Evolutionary conservation across 2,888 invertebrate species (phyloP).

Genomic region (Eupithecia centaureata): DNA sequence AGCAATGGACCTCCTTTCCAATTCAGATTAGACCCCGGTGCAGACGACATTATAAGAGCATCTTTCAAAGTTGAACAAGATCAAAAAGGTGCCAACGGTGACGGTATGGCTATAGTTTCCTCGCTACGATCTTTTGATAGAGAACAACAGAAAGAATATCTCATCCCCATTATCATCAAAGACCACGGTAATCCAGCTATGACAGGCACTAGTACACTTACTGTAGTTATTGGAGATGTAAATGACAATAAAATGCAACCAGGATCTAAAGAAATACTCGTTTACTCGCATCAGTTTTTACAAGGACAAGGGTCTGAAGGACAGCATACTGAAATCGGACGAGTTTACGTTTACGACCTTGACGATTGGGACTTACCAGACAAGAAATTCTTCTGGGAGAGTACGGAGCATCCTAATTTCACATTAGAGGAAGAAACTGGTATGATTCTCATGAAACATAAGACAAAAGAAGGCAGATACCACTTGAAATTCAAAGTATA

Average conservation of each 20-base stretch:
- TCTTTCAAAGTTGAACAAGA: slow-evolving; percentile 98
- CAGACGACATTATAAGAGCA: slow-evolving; percentile 95
- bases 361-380: slow-evolving; percentile 99
- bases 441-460: slow-evolving; percentile 97
- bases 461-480: slow-evolving; percentile 94
- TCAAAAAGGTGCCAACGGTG: slow-evolving; percentile 98
- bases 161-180: slow-evolving; percentile 98
- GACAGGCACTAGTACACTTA: slow-evolving; percentile 97
- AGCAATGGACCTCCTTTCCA: slow-evolving; percentile 99
- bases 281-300: slow-evolving; percentile 97
- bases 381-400: slow-evolving; percentile 98
- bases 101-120: slow-evolving; percentile 98
- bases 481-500: slow-evolving; percentile 93
- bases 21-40: slow-evolving; percentile 95
- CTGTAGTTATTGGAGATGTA: slow-evolving; percentile 98
- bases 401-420: slow-evolving; percentile 92
- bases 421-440: slow-evolving; percentile 96
- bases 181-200: slow-evolving; percentile 98
- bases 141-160: slow-evolving; percentile 97
- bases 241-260: slow-evolving; percentile 99
- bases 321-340: slow-evolving; percentile 93
- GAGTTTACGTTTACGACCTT: slow-evolving; percentile 98
- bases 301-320: slow-evolving; percentile 90
- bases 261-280: slow-evolving; percentile 97
- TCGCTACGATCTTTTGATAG: slow-evolving; percentile 96